These are phyloP conservation scores for Solenodon paradoxus DNA, from an alignment of 2,113 vertebrate genomes.

Conservation along the genomic window DNA sequence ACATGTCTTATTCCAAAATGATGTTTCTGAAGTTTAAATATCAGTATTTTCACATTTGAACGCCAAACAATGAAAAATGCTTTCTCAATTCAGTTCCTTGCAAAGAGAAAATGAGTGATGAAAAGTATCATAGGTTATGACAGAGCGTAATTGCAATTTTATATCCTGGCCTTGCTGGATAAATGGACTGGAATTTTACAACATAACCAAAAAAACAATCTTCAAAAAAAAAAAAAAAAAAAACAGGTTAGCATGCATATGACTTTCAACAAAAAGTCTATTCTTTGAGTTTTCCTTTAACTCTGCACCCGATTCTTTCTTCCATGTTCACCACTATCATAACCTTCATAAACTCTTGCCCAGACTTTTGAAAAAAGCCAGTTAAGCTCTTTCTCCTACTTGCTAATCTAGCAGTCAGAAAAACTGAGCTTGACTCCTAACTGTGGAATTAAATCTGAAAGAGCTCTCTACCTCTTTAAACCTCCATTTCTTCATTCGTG, in stretches of 20 bases:
- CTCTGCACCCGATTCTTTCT: not conserved
- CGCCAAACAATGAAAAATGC: slow-evolving; percentile 53
- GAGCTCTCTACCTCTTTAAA: not conserved
- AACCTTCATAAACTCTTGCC: not conserved
- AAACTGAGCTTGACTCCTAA: not conserved
- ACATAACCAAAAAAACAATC: not conserved
- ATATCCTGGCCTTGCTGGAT: slow-evolving; percentile 16
- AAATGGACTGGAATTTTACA: slow-evolving; percentile 56
- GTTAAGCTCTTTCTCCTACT: not conserved
- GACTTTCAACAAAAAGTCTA: not conserved
- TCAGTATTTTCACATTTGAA: slow-evolving; percentile 58
- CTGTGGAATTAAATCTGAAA: not conserved
- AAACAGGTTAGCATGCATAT: not conserved
- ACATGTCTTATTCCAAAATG: slow-evolving; percentile 45
- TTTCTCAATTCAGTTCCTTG: slow-evolving; percentile 40
- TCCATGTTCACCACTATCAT: not conserved
- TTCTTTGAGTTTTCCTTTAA: not conserved
- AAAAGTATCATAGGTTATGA: slow-evolving; percentile 43
- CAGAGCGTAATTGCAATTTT: slow-evolving; percentile 47
- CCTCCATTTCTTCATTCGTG: slow-evolving; percentile 12
- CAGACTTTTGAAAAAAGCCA: not conserved
- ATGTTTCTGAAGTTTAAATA: slow-evolving; percentile 60
- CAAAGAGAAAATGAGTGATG: slow-evolving; percentile 52
- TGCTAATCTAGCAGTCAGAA: not conserved
- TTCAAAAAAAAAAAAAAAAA: not conserved